Percentiles rank a stretch among this genome's conserved stretches.
phyloP scores from a whole-genome alignment of 2,888 invertebrate species.

The Mesochorus sp. region DNA sequence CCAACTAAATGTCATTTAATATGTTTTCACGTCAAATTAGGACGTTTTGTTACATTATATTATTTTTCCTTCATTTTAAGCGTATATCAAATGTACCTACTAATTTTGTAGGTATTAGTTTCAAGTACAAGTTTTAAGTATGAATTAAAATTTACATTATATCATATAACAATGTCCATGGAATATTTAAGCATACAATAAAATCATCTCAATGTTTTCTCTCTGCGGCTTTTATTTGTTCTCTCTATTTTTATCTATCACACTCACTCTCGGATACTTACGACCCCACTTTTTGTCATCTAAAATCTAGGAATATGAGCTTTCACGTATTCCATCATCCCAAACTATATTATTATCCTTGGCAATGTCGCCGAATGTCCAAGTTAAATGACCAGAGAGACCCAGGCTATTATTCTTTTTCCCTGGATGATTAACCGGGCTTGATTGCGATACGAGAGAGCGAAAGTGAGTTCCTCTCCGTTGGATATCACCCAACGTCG shows the following conservation, averaged over 20 bases:
- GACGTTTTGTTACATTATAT: no score
- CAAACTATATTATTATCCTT: conserved; percentile 23
- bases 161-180: no score
- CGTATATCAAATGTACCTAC: no score
- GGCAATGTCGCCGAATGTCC: conserved; percentile 6
- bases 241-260: neutral
- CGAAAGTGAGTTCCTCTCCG: neutral
- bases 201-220: no score
- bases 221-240: neutral
- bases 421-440: conserved; percentile 51
- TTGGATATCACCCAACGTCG: neutral
- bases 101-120: no score
- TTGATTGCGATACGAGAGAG: conserved; percentile 45
- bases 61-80: no score
- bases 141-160: no score
- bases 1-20: no score
- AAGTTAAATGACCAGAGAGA: conserved; percentile 33
- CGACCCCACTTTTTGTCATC: conserved; percentile 10
- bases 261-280: neutral
- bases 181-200: no score
- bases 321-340: conserved; percentile 3
- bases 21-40: no score
- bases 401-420: conserved; percentile 40
- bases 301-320: neutral
- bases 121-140: no score